Base-by-base conservation (phyloP, 2,113 vertebrate species). In the Hydrolagus affinis region DNA sequence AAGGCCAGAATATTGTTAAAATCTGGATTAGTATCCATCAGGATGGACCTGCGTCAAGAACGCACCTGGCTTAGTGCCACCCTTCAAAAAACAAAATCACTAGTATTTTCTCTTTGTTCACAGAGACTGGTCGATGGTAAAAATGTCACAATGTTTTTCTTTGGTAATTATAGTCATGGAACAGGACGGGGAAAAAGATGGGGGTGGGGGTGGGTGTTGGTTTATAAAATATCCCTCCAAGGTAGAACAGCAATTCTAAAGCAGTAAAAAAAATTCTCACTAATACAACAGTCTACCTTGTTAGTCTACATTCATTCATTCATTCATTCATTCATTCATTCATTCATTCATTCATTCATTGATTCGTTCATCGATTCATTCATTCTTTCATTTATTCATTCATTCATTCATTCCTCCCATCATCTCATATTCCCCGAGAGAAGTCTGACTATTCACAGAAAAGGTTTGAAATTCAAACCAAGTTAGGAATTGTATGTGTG, bases 51-150 rank as follows among this genome's bases (percentile, higher is more conserved):
- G 86, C 85, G 87, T 91, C 6, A 90, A 92, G 91, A 94, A 94
- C 91, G 91, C 92, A 93, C 91, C 91, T 91, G 90, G 88, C 88
- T 86, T 89, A 21, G 66, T 64, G 78, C 11, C 78, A 83, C 78
- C 78, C 66, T 83, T 68, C 25, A 90, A 90, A 90, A 90, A 89
- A 92, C 92, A 94, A 92, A 88, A 91, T 89, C 90, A 90, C 90
- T 94, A 95, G 95, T 97, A 96, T 96, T 97, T 98, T 98, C 96
- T 96, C 95, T 96, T 96, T 94, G 94, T 95, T 95, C 62, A 14
- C 15, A 17, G 78, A 14, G 62, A 14, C 59, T 83, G 21, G 3
- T 83, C 21, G 10, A 17, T 28, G 28, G 28, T 4, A 83, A 28
- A 64, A 2, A 23, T 23, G 25, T 2, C 23, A 28, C 8, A 25